Evolutionary conservation across 2,888 invertebrate genomes (phyloP).

Genomic region (Mayetiola destructor): DNA sequence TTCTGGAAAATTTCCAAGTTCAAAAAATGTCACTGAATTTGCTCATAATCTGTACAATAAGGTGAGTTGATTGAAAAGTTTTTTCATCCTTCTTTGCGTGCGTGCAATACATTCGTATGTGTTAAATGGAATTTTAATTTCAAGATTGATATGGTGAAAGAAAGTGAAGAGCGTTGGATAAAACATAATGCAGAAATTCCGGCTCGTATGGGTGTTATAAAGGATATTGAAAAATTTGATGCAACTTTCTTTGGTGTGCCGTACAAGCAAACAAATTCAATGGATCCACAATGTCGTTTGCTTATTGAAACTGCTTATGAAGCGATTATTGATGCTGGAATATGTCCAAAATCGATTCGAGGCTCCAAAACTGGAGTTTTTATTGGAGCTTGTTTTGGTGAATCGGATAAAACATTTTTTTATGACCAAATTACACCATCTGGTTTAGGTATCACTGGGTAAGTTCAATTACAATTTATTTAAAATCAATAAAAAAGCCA

Average conservation of each 20-base stretch:
- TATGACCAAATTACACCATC: conserved; percentile 45
- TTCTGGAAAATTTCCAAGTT: conserved; percentile 63
- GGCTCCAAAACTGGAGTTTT: conserved; percentile 60
- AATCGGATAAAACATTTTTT: conserved; percentile 56
- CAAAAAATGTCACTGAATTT: conserved; percentile 56
- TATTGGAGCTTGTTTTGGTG: conserved; percentile 55
- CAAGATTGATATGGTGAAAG: conserved; percentile 74
- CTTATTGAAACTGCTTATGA: conserved; percentile 65
- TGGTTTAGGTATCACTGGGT: conserved; percentile 35
- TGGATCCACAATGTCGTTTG: conserved; percentile 66
- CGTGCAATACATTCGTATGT: too few relatives aligned
- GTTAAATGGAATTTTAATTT: too few relatives aligned
- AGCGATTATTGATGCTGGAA: conserved; percentile 59
- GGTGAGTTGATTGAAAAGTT: too few relatives aligned
- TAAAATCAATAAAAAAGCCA: too few relatives aligned
- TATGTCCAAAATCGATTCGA: conserved; percentile 50
- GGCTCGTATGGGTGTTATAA: conserved; percentile 55
- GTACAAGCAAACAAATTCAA: conserved; percentile 57
- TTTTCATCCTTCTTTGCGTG: too few relatives aligned
- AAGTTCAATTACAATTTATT: too few relatives aligned
- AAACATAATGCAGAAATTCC: conserved; percentile 57
- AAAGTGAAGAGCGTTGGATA: conserved; percentile 62
- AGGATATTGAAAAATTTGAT: conserved; percentile 56
- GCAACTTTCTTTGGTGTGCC: conserved; percentile 62
- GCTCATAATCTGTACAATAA: conserved; percentile 56